Percentiles rank a stretch among this genome's conserved stretches.
Evolutionary conservation across 2,797 vertebrate genomes (phyloP).

Genomic region (Phoebastria nigripes): DNA sequence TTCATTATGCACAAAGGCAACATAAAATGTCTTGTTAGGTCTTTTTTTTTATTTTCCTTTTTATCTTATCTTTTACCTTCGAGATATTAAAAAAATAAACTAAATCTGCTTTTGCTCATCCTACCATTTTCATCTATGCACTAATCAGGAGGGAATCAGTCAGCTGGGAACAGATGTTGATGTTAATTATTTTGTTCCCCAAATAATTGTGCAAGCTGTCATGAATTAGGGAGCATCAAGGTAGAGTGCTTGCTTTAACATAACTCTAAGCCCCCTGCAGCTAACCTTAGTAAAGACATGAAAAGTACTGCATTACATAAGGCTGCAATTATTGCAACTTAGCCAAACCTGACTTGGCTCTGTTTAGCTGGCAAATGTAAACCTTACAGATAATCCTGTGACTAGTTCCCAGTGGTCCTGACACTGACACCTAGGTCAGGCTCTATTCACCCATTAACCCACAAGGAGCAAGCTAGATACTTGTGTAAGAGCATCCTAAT

Average conservation of each 20-base stretch:
- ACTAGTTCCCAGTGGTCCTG: background rate
- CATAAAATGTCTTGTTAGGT: background rate
- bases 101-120: background rate
- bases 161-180: background rate
- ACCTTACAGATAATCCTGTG: background rate
- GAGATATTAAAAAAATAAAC: background rate
- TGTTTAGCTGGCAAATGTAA: background rate
- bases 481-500: background rate
- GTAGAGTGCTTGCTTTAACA: background rate
- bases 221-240: background rate
- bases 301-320: background rate
- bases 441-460: background rate
- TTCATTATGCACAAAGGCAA: background rate
- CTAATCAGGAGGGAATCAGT: background rate
- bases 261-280: background rate
- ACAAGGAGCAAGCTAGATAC: background rate
- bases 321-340: background rate
- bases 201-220: background rate
- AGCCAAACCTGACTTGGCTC: background rate
- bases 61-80: background rate
- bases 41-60: background rate
- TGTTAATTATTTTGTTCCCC: background rate
- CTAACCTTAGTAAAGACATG: background rate
- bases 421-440: background rate
- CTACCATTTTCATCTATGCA: background rate